Conservation (phyloP, 2,797 vertebrate species). For the Nyctalus aviator region DNA sequence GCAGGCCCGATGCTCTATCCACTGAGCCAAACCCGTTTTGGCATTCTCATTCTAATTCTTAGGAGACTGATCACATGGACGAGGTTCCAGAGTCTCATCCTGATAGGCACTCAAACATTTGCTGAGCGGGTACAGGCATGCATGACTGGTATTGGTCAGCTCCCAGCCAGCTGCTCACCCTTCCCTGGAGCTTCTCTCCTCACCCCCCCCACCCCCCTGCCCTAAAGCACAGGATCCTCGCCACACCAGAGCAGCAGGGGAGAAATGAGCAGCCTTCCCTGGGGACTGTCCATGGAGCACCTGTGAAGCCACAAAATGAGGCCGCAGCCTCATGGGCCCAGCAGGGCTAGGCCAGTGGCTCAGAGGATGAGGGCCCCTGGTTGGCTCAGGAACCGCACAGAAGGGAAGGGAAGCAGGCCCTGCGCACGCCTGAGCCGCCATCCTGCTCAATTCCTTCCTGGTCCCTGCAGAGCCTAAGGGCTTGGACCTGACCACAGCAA, state of each 20-base stretch:
- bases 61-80: background rate
- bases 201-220: background rate
- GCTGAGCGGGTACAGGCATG: background rate
- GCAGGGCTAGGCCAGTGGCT: background rate
- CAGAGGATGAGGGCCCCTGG: background rate
- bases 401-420: conserved; percentile 17
- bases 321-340: background rate
- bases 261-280: background rate
- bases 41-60: conserved; percentile 24
- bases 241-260: background rate
- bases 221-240: background rate
- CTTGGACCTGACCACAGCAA: background rate
- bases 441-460: background rate
- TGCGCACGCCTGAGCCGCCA: background rate
- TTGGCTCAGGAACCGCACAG: background rate
- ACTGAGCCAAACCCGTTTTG: no score
- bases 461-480: background rate
- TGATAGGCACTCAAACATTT: conserved; percentile 15
- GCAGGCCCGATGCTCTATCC: no score
- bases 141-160: conserved; percentile 31
- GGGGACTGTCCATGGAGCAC: background rate
- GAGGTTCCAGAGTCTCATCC: background rate
- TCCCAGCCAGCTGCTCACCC: conserved; percentile 9
- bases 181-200: background rate
- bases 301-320: background rate